Evolutionary conservation across 2,113 vertebrate species (phyloP).

Genomic region (Myotis lucifugus): DNA sequence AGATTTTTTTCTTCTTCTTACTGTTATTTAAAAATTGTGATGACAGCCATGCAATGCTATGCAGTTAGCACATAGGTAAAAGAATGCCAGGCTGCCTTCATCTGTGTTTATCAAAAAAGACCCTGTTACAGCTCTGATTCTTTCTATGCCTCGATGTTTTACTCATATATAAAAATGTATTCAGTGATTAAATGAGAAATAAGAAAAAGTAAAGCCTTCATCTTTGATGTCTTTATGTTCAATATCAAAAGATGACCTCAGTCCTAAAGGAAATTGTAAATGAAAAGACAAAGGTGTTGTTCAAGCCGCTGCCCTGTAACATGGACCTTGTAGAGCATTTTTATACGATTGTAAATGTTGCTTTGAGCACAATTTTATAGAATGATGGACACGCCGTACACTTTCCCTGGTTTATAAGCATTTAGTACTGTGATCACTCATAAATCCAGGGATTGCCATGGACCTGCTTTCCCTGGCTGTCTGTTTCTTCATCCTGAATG

Average conservation of each 20-base stretch:
- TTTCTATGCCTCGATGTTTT: neutral
- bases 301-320: neutral
- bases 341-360: neutral
- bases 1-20: neutral
- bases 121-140: neutral
- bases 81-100: neutral
- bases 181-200: conserved; percentile 4
- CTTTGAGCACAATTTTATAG: neutral
- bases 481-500: conserved; percentile 49
- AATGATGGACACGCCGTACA: neutral
- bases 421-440: conserved; percentile 32
- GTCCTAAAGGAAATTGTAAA: neutral
- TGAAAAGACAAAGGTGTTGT: neutral
- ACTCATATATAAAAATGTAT: neutral
- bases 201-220: neutral
- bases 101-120: neutral
- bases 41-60: neutral
- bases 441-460: neutral
- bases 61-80: neutral
- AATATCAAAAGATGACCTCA: neutral
- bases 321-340: neutral
- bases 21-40: neutral
- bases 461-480: neutral
- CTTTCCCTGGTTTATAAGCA: conserved; percentile 60
- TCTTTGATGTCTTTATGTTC: neutral